Evolutionary conservation across 2,797 vertebrate genomes (phyloP), one percentile per base, ranked within the genome.

Genomic region (Myotis myotis): DNA sequence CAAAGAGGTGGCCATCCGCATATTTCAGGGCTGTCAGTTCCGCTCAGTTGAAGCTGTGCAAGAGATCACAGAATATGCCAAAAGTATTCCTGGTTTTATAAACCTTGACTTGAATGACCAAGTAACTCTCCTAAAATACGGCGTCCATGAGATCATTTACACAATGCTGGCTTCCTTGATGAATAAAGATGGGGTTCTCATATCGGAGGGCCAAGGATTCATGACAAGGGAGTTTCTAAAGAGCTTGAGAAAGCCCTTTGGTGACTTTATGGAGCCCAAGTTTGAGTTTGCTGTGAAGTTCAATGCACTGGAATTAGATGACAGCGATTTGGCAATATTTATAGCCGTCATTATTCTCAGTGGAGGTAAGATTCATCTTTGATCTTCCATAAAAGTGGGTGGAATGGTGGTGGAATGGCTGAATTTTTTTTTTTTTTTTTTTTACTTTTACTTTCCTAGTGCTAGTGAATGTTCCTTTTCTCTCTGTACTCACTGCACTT

Each of bases 241-340:
- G 98, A 99, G 99, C 97, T 98, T 99, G 94, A 98, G 99, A 79
- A 99, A 99, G 98, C 99, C 99, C 89, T 99, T 99, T 96, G 97
- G 99, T 97, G 99, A 99, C 97, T 99, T 99, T 99, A 98, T 99
- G 99, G 99, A 99, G 95, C 99, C 99, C 94, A 99, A 99, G 98
- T 99, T 99, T 94, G 99, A 99, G 97, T 99, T 99, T 97, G 99
- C 99, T 44, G 99, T 99, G 97, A 99, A 99, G 98, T 99, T 99
- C 98, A 99, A 99, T 98, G 99, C 97, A 96, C 98, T 99, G 98
- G 99, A 99, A 98, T 98, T 99, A 97, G 99, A 99, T 28, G 99
- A 99, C 98, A 99, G 99, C 10, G 99, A 99, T 98, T 98, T 99
- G 98, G 99, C 99, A 0, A 99, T 99, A 97, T 99, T 99, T 98